These are phyloP conservation scores for Helostoma temminkii DNA, from an alignment of 2,797 vertebrate species.

Conservation along the genomic window DNA sequence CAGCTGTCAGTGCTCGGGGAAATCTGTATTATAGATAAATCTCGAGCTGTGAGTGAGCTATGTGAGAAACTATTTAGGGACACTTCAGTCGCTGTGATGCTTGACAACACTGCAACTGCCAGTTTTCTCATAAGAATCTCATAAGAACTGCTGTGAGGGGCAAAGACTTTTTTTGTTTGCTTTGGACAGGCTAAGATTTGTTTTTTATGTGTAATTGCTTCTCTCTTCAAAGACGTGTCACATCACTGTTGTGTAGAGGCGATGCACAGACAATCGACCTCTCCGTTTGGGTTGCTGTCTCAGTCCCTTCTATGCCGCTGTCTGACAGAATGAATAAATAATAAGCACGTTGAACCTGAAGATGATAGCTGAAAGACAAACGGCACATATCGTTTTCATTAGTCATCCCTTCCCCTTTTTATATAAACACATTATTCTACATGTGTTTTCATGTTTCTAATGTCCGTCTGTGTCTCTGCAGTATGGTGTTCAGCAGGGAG, in stretches of 20 bases:
- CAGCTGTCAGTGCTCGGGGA: constrained; percentile 16
- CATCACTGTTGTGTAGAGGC: constrained; percentile 25
- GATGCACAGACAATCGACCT: no score
- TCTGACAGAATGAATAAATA: constrained; percentile 22
- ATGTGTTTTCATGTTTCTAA: neutral
- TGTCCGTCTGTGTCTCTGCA: constrained; percentile 62
- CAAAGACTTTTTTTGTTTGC: constrained; percentile 25
- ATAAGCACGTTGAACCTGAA: neutral
- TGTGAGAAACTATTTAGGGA: constrained; percentile 54
- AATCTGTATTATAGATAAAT: constrained; percentile 28
- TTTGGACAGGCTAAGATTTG: constrained; percentile 29
- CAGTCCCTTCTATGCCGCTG: neutral
- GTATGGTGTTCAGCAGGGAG: constrained; percentile 95
- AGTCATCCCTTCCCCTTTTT: neutral
- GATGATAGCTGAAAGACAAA: constrained; percentile 10
- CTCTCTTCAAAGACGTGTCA: constrained; percentile 49
- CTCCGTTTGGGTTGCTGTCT: no score
- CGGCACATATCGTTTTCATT: constrained; percentile 18
- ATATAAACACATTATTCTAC: neutral
- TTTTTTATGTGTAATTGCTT: constrained; percentile 55
- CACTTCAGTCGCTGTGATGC: constrained; percentile 55
- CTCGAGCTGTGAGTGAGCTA: constrained; percentile 39
- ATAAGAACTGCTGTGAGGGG: constrained; percentile 36
- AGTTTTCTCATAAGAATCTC: constrained; percentile 46
- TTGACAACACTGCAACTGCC: constrained; percentile 47